Evolutionary conservation across 1,140 invertebrate genomes (phyloP).

Genomic region (Aphidius gifuensis): DNA sequence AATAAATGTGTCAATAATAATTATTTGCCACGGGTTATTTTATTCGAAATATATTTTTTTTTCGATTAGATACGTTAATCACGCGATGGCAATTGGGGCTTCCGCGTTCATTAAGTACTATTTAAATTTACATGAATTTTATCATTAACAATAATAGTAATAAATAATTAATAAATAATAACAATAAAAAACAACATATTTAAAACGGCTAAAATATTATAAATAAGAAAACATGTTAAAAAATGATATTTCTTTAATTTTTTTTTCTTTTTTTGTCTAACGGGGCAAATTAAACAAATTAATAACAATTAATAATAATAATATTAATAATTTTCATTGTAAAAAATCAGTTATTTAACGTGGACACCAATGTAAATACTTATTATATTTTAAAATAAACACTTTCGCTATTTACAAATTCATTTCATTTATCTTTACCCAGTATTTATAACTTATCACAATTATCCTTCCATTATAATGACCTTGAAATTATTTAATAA

Average conservation of each 20-base stretch:
- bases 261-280: slow-evolving; percentile 13
- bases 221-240: neutral
- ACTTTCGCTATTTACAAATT: slow-evolving; percentile 51
- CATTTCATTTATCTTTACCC: slow-evolving; percentile 51
- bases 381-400: slow-evolving; percentile 53
- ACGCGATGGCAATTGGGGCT: no score
- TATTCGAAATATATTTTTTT: no score
- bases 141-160: no score
- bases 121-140: no score
- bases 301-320: slow-evolving; percentile 28
- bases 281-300: slow-evolving; percentile 12
- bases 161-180: neutral
- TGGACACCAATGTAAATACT: slow-evolving; percentile 53
- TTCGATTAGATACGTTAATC: no score
- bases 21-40: no score
- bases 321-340: slow-evolving; percentile 37
- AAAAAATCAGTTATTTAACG: slow-evolving; percentile 51
- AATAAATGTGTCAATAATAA: no score
- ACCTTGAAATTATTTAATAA: neutral
- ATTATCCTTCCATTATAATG: slow-evolving; percentile 13
- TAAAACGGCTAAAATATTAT: neutral
- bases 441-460: slow-evolving; percentile 18
- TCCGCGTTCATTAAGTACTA: no score
- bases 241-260: slow-evolving; percentile 4
- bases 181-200: neutral